These are phyloP conservation scores for Sarcophaga caerulescens DNA, from an alignment of 2,888 invertebrate genomes.

Conservation along the genomic window DNA sequence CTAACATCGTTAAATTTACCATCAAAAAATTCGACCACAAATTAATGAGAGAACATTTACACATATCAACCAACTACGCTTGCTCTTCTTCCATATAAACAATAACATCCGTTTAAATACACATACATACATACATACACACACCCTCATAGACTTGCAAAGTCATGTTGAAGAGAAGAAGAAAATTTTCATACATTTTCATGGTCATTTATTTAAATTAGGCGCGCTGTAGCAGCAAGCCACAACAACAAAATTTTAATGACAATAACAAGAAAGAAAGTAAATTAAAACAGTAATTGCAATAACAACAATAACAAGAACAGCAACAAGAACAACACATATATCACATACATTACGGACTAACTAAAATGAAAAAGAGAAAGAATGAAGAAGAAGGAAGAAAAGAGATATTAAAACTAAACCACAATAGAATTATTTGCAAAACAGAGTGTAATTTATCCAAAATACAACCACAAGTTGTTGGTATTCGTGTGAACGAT, in stretches of 20 bases:
- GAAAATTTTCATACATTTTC: slow-evolving; percentile 33
- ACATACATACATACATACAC: not conserved
- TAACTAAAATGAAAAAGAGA: slow-evolving; percentile 5
- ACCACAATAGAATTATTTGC: slow-evolving; percentile 51
- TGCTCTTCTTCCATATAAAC: too few relatives aligned
- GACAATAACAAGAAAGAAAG: slow-evolving; percentile 7
- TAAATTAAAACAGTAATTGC: too few relatives aligned
- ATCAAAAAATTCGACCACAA: slow-evolving; percentile 40
- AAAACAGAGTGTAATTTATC: slow-evolving; percentile 6
- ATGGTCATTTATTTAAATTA: slow-evolving; percentile 58
- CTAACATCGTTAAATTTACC: slow-evolving; percentile 24
- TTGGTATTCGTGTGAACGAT: slow-evolving; percentile 8
- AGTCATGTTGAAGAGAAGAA: slow-evolving; percentile 13
- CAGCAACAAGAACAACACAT: slow-evolving; percentile 4
- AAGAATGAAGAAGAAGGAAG: not conserved
- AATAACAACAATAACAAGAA: not conserved
- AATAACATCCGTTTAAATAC: not conserved
- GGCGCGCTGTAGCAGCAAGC: slow-evolving; percentile 21
- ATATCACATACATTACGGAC: slow-evolving; percentile 16
- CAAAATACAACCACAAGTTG: slow-evolving; percentile 21
- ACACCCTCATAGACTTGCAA: not conserved
- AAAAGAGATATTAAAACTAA: not conserved
- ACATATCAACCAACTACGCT: too few relatives aligned
- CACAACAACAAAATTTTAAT: slow-evolving; percentile 19
- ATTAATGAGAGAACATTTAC: slow-evolving; percentile 28